Percentiles rank a stretch among this genome's conserved stretches.
Conservation (phyloP, 2,888 invertebrate species). For the Polyommatus icarus region DNA sequence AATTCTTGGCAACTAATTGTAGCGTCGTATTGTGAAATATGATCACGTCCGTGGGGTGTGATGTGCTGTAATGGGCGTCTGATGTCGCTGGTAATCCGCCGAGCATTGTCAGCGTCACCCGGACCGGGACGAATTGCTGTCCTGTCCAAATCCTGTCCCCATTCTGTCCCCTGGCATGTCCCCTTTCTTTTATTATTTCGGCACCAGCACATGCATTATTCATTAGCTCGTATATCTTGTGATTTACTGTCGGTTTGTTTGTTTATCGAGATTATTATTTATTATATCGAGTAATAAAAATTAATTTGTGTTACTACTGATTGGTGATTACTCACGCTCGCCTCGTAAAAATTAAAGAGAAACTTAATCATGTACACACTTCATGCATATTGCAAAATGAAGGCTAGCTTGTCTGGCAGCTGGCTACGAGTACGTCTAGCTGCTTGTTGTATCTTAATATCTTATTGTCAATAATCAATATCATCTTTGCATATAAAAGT, state of each 20-base stretch:
- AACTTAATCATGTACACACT: not conserved
- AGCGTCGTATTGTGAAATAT: slow-evolving; percentile 22
- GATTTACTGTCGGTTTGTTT: slow-evolving; percentile 30
- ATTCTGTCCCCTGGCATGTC: slow-evolving; percentile 44
- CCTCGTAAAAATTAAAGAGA: not conserved
- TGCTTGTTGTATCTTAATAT: not conserved
- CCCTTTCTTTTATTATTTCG: slow-evolving; percentile 62
- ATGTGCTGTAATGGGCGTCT: not conserved
- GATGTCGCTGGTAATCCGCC: slow-evolving; percentile 44
- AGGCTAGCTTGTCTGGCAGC: not conserved
- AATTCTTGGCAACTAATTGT: slow-evolving; percentile 22
- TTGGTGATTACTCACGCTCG: not conserved
- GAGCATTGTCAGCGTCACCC: slow-evolving; percentile 47
- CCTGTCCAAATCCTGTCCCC: slow-evolving; percentile 47
- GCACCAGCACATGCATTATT: slow-evolving; percentile 60
- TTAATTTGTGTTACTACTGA: not conserved
- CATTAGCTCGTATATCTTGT: slow-evolving; percentile 49
- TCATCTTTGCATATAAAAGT: not conserved
- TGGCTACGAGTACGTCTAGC: not conserved
- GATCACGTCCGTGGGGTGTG: slow-evolving; percentile 22
- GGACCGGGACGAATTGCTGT: slow-evolving; percentile 59
- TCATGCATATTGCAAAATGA: not conserved
- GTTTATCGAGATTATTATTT: slow-evolving; percentile 29
- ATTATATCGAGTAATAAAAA: slow-evolving; percentile 10
- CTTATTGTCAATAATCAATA: not conserved